phyloP scores from a whole-genome alignment of 2,797 vertebrate genomes.

The Protonibea diacanthus region DNA sequence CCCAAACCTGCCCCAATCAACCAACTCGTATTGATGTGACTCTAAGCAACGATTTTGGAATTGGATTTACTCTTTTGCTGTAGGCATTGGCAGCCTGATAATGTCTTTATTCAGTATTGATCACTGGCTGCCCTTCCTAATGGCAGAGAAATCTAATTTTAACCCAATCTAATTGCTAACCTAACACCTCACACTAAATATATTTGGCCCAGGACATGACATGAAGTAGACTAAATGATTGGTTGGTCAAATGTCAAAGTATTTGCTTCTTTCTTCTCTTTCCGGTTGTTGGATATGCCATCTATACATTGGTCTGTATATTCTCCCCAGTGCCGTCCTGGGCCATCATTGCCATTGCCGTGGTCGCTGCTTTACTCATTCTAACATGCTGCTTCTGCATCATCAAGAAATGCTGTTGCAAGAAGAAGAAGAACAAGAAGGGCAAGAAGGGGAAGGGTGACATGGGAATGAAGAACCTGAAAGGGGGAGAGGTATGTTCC shows the following conservation, averaged over 20 bases:
- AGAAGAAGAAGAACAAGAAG: slow-evolving; percentile 99
- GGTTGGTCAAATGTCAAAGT: slow-evolving; percentile 72
- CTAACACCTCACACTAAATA: slow-evolving; percentile 72
- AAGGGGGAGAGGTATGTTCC: slow-evolving; percentile 87
- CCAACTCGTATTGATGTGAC: slow-evolving; percentile 52
- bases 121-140: slow-evolving; percentile 74
- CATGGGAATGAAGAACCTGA: slow-evolving; percentile 88
- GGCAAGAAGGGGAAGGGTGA: slow-evolving; percentile 97
- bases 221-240: slow-evolving; percentile 61
- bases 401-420: slow-evolving; percentile 98
- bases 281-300: slow-evolving; percentile 28
- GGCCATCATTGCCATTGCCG: slow-evolving; percentile 95
- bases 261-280: slow-evolving; percentile 52
- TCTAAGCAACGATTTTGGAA: slow-evolving; percentile 70
- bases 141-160: slow-evolving; percentile 77
- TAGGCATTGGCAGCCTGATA: slow-evolving; percentile 70
- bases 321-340: slow-evolving; percentile 91
- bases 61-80: slow-evolving; percentile 75
- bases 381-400: slow-evolving; percentile 99
- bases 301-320: slow-evolving; percentile 45
- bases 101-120: slow-evolving; percentile 82
- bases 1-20: slow-evolving; percentile 41
- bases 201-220: slow-evolving; percentile 68
- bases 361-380: slow-evolving; percentile 93
- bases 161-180: slow-evolving; percentile 76